Percentiles rank a stretch among this genome's conserved stretches.
Conservation (phyloP, 2,888 invertebrate genomes). For the Polydesmus complanatus region DNA sequence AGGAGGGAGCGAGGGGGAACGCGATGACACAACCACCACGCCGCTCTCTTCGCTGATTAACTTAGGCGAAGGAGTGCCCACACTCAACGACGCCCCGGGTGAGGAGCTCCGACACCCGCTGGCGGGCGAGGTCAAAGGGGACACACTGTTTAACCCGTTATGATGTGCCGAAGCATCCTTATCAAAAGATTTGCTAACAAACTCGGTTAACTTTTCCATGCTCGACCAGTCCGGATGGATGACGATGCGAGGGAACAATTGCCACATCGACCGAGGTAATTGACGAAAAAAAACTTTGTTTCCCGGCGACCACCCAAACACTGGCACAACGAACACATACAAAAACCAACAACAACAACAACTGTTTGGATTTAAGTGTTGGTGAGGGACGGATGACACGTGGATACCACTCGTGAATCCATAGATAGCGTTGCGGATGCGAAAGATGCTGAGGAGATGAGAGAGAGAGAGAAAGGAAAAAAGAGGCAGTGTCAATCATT, state of each 20-base stretch:
- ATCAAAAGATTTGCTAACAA: conserved; percentile 75
- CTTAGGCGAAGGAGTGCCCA: not conserved
- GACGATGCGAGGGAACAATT: conserved; percentile 3
- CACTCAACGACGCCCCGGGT: not conserved
- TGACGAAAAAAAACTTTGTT: no score
- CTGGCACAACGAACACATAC: not conserved
- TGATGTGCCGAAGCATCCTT: not conserved
- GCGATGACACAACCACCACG: no score
- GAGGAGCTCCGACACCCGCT: not conserved
- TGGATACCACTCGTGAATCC: no score
- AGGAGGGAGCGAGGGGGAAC: not conserved
- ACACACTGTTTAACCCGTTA: not conserved
- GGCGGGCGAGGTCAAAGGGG: not conserved
- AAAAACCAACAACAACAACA: not conserved
- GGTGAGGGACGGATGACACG: not conserved
- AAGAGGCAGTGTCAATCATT: not conserved
- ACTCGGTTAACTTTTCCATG: conserved; percentile 82
- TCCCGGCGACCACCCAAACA: no score
- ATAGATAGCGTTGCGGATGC: no score
- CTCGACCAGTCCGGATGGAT: conserved; percentile 1
- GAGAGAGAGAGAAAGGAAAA: no score
- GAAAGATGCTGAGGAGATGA: no score
- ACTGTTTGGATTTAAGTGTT: no score
- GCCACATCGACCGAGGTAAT: conserved; percentile 3
- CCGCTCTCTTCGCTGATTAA: not conserved